These are phyloP conservation scores for Caenorhabditis auriculariae DNA, from an alignment of 2,888 invertebrate genomes.

Conservation along the genomic window DNA sequence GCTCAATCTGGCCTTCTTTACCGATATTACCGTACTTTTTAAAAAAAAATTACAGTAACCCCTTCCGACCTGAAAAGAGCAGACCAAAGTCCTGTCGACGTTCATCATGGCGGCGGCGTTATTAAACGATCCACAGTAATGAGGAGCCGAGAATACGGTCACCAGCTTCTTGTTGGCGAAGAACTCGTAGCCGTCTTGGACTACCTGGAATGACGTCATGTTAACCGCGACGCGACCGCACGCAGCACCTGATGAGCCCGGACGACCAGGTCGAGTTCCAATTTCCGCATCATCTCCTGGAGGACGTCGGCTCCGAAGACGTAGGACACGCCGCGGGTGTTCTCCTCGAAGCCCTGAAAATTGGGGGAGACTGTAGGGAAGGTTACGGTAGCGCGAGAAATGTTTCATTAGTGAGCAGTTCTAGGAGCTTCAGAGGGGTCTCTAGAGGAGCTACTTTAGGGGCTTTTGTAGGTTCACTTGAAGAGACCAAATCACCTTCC, in stretches of 20 bases:
- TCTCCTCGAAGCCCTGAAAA: constrained; percentile 38
- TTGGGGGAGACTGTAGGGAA: no score
- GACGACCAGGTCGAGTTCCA: constrained; percentile 51
- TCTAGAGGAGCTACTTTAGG: no score
- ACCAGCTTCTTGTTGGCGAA: constrained; percentile 63
- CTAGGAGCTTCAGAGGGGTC: no score
- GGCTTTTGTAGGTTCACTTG: no score
- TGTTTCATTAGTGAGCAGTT: no score
- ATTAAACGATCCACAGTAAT: constrained; percentile 48
- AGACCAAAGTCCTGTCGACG: constrained; percentile 51
- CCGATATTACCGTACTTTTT: no score
- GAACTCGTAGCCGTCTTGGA: constrained; percentile 71
- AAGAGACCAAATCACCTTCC: no score
- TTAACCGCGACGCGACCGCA: no score
- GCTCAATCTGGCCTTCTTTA: no score
- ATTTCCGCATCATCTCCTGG: constrained; percentile 35
- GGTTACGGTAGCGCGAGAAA: no score
- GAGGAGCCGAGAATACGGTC: constrained; percentile 45
- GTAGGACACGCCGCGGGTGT: constrained; percentile 68
- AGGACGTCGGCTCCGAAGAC: constrained; percentile 70
- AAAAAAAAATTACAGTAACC: no score
- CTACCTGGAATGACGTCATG: constrained; percentile 66
- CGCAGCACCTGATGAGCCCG: constrained; percentile 49
- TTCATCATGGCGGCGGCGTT: constrained; percentile 56
- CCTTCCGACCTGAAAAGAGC: constrained; percentile 43